phyloP scores from a whole-genome alignment of 2,113 vertebrate species.

The Peromyscus maniculatus region DNA sequence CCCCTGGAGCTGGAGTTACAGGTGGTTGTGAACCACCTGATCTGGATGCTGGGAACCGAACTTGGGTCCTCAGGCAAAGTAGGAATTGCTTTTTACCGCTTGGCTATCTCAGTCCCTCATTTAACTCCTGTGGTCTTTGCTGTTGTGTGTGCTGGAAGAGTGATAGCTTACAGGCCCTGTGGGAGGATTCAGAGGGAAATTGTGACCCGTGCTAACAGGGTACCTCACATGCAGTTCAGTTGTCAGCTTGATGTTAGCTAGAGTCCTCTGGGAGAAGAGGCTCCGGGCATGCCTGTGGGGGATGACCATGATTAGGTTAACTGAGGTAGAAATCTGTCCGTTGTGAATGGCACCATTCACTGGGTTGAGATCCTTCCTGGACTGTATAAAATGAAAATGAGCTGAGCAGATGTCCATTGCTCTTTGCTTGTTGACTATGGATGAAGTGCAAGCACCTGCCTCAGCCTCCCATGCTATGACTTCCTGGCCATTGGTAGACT shows the following conservation, averaged over 20 bases:
- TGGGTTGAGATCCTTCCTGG: background rate
- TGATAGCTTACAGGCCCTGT: background rate
- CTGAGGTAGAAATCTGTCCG: background rate
- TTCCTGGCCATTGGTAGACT: background rate
- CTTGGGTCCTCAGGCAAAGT: background rate
- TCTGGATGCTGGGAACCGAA: background rate
- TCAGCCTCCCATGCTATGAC: background rate
- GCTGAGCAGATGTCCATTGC: background rate
- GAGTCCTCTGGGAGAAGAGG: background rate
- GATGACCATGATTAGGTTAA: background rate
- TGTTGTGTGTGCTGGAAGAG: background rate
- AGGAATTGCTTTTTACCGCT: background rate
- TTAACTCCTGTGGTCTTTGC: background rate
- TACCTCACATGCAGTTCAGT: background rate
- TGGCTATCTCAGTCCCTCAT: background rate
- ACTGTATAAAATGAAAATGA: background rate
- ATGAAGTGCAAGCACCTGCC: background rate
- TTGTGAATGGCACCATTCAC: too few relatives aligned
- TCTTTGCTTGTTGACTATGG: background rate
- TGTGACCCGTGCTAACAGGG: rapidly evolving
- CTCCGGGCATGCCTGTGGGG: background rate
- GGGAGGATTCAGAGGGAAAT: background rate
- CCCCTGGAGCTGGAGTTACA: background rate
- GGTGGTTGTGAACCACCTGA: background rate
- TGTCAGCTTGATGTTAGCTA: background rate